Base-by-base conservation (phyloP, 2,113 vertebrate species). In the Poeciliopsis retropinna region DNA sequence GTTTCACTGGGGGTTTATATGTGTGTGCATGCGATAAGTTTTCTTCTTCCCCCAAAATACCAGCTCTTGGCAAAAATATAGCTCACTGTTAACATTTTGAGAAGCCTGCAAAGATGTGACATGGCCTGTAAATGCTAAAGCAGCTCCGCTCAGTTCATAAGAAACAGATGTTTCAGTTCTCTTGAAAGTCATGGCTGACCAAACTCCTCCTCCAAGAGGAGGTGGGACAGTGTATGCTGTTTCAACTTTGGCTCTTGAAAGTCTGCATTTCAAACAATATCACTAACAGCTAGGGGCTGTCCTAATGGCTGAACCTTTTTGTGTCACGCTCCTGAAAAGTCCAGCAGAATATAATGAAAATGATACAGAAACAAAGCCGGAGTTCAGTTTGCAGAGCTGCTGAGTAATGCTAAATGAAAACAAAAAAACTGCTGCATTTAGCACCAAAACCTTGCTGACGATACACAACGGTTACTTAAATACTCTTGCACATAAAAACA, bases 381-480 rank as follows among this genome's bases (percentile, higher is more conserved):
- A 37, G 65, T 91, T 71, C 80, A 80, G 77, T 79, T 78, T 88
- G 75, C 87, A 87, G 82, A 77, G 74, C 75, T 80, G 51, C 51
- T 57, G 51, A 57, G 51, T n/a, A 57, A 57, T 11, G 51, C 17
- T 14, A 39, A 12, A 37, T 34, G 11, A 14, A 64, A 32, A 39
- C 12, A 65, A n/a, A 15, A 28, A 74, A 73, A 77, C 72, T 22
- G 69, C 87, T 85, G 85, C 82, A 67, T 87, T 91, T 89, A 94
- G 94, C 94, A 93, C 93, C 93, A 90, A 88, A 92, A 80, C 22
- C 67, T 72, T 79, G 83, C 84, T 66, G 81, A 88, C 86, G 67
- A 82, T 90, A 92, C 86, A 90, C 87, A 80, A 83, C 84, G 76
- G 84, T 86, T 84, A 86, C 88, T 93, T 91, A 92, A 92, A 94